These are phyloP conservation scores for Vidua macroura DNA, from an alignment of 2,113 vertebrate genomes.

Conservation along the genomic window DNA sequence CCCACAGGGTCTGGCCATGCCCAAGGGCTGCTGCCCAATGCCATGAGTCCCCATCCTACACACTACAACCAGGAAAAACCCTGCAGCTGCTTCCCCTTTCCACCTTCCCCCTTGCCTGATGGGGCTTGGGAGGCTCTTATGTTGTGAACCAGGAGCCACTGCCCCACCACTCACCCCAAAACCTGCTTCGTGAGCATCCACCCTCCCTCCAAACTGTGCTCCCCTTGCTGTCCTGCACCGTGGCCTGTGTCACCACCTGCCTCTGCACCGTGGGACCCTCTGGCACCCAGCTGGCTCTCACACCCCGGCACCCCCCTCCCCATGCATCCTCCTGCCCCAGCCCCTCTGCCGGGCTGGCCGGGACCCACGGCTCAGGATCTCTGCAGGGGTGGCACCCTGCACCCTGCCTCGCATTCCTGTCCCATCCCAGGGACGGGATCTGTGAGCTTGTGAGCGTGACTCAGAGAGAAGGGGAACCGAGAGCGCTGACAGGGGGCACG, in stretches of 20 bases:
- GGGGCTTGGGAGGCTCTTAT: not conserved
- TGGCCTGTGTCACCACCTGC: not conserved
- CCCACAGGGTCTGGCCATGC: rapidly evolving
- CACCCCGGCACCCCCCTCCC: not conserved
- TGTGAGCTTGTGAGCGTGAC: conserved; percentile 1
- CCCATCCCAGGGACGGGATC: not conserved
- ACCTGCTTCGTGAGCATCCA: rapidly evolving
- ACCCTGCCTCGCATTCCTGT: not conserved
- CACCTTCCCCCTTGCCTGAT: not conserved
- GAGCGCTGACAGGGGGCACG: not conserved
- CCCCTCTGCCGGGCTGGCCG: rapidly evolving
- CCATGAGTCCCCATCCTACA: rapidly evolving
- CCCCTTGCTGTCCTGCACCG: not conserved
- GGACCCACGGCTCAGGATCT: not conserved
- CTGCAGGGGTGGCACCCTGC: not conserved
- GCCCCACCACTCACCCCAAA: not conserved
- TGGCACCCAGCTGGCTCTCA: rapidly evolving
- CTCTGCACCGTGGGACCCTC: rapidly evolving
- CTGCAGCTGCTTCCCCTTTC: conserved; percentile 10
- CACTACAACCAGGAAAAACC: not conserved
- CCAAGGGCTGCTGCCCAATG: not conserved
- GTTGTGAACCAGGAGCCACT: rapidly evolving
- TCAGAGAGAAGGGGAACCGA: conserved; percentile 38
- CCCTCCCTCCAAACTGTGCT: not conserved
- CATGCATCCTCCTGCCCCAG: rapidly evolving